Evolutionary conservation across 2,888 invertebrate species (phyloP), one percentile per base, ranked within the genome.

Genomic region (Epicampocera succincta): DNA sequence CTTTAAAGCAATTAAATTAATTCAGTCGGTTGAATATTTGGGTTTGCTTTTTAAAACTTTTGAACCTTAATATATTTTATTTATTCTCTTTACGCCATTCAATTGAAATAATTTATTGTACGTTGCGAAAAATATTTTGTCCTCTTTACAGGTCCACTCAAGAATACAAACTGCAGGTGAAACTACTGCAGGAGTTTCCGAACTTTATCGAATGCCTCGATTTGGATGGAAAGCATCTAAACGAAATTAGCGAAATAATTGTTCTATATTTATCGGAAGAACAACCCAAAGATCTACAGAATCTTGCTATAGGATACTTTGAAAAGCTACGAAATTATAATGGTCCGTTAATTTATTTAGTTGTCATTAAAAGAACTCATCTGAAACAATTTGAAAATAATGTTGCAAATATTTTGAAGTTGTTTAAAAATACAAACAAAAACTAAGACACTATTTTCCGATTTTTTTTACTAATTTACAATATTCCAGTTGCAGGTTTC

Each of bases 91-190:
- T 25, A 25, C 2, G 25, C 25, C 25, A 5, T 25, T 25, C 5
- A 25, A 3, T 25, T 25, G 25, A 25, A 25, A 25, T 25, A 25
- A 33, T 33, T 3, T 25, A 21, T 50, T 13, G 3, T 21, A 13
- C 21, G 13, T 50, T 3, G 50, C n/a, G 17, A 17, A 17, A 56
- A 1, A 33, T 63, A 54, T 40, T 44, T 13, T 44, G 3, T 40
- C 77, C 42, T 33, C 33, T 17, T 85, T 84, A 21, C 61, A 88
- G 88, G 0, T 85, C 87, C 81, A 91, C 90, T 0, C 91, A 90
- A 84, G 90, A 90, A 82, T 88, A 87, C 73, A 91, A 90, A 81
- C 81, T 91, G 17, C 90, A 91, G 83, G 13, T 87, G 0, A 90
- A 90, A 74, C 72, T 91, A 5, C 82, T 91, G 12, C 78, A 86